A percentile compares a stretch with the other conserved stretches of the same genome.
phyloP scores from a whole-genome alignment of 1,140 invertebrate species.

The Phortica variegata region DNA sequence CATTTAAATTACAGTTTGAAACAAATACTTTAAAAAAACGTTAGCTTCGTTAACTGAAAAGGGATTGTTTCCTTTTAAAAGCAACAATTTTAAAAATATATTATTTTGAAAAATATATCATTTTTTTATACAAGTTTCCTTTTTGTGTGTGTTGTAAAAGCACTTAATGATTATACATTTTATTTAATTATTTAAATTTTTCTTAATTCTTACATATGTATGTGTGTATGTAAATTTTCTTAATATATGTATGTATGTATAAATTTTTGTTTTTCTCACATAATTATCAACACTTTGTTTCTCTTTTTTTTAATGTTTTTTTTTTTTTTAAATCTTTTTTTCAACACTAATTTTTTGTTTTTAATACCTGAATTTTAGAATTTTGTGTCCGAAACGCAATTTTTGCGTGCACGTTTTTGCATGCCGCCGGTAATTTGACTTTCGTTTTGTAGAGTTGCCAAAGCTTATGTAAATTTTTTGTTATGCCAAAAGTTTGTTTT shows the following conservation, averaged over 20 bases:
- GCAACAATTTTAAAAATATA: neutral
- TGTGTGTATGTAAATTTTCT: conserved; percentile 9
- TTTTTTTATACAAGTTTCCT: conserved; percentile 19
- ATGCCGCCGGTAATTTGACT: too few species aligned
- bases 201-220: conserved; percentile 20
- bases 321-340: conserved; percentile 37
- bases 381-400: conserved; percentile 57
- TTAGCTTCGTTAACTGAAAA: too few species aligned
- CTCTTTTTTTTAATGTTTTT: too few species aligned
- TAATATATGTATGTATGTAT: conserved; percentile 39
- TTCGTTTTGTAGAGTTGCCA: too few species aligned
- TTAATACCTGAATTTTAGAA: conserved; percentile 57
- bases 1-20: too few species aligned
- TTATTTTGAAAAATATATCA: neutral
- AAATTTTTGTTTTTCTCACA: conserved; percentile 31
- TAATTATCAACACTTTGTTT: neutral
- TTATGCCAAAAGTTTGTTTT: too few species aligned
- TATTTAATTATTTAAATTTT: conserved; percentile 29
- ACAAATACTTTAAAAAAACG: too few species aligned
- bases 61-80: too few species aligned
- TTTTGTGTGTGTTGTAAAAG: conserved; percentile 32
- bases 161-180: conserved; percentile 42
- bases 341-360: conserved; percentile 46
- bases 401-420: too few species aligned
- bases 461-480: too few species aligned